These are phyloP conservation scores for Chaenodraco wilsoni DNA, from an alignment of 2,797 vertebrate species.

Conservation along the genomic window DNA sequence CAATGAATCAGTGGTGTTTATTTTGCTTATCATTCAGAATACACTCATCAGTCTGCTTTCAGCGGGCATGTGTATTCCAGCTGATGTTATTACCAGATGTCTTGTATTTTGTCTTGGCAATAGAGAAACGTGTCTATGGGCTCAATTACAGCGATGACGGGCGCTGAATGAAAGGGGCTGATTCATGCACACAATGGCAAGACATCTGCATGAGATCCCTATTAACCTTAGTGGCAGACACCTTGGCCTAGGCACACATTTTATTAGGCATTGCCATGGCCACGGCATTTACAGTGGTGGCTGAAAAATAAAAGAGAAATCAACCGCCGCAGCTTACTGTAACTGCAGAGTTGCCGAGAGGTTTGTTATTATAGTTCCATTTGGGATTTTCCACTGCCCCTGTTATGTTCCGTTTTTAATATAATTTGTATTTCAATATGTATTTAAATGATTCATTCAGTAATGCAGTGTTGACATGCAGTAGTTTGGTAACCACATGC, in stretches of 20 bases:
- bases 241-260: constrained; percentile 71
- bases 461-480: not conserved
- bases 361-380: constrained; percentile 14
- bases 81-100: constrained; percentile 84
- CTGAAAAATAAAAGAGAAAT: constrained; percentile 44
- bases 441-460: constrained; percentile 17
- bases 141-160: constrained; percentile 81
- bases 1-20: constrained; percentile 65
- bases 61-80: constrained; percentile 73
- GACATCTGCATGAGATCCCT: constrained; percentile 81
- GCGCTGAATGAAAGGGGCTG: constrained; percentile 78
- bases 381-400: constrained; percentile 15
- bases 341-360: constrained; percentile 17
- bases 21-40: constrained; percentile 77
- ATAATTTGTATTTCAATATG: not conserved
- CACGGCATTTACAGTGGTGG: constrained; percentile 56
- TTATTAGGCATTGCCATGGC: constrained; percentile 70
- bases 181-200: constrained; percentile 78
- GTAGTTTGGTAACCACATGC: constrained; percentile 6
- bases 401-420: constrained; percentile 9
- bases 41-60: constrained; percentile 75
- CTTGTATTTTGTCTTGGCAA: constrained; percentile 79
- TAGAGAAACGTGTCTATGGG: constrained; percentile 72
- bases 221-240: constrained; percentile 77
- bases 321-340: constrained; percentile 16